phyloP scores from a whole-genome alignment of 2,888 invertebrate genomes.

The Rhagonycha lutea region DNA sequence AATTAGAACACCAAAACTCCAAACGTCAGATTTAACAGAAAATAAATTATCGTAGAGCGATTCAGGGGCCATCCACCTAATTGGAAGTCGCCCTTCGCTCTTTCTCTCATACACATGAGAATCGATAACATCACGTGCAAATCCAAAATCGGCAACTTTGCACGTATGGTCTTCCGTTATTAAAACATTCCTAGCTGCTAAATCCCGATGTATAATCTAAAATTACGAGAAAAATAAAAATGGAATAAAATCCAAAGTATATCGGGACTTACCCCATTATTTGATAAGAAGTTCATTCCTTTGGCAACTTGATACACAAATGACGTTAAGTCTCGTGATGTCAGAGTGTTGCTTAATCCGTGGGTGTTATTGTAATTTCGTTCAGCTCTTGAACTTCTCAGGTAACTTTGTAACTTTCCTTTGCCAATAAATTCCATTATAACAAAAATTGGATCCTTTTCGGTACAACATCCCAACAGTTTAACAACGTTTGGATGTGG shows the following conservation, averaged over 20 bases:
- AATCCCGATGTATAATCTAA: constrained; percentile 86
- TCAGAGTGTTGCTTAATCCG: constrained; percentile 76
- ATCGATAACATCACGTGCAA: constrained; percentile 85
- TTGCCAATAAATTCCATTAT: constrained; percentile 90
- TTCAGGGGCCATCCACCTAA: constrained; percentile 96
- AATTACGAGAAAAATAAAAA: constrained; percentile 31
- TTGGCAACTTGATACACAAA: constrained; percentile 90
- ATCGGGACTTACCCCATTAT: constrained; percentile 73
- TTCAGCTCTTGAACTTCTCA: constrained; percentile 84
- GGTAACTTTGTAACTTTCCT: constrained; percentile 87
- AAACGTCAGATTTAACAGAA: constrained; percentile 91
- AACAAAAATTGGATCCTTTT: constrained; percentile 88
- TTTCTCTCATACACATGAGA: constrained; percentile 89
- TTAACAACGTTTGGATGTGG: constrained; percentile 90
- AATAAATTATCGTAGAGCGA: constrained; percentile 93
- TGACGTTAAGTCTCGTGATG: constrained; percentile 84
- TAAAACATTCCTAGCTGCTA: constrained; percentile 87
- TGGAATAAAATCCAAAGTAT: not conserved
- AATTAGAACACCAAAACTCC: constrained; percentile 93
- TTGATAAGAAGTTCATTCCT: constrained; percentile 86
- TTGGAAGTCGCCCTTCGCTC: constrained; percentile 70
- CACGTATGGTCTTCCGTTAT: constrained; percentile 86
- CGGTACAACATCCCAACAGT: constrained; percentile 86
- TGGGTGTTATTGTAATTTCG: constrained; percentile 80
- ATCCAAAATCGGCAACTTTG: constrained; percentile 93